Evolutionary conservation across 2,888 invertebrate species (phyloP).

Genomic region (Apamea epomidion): DNA sequence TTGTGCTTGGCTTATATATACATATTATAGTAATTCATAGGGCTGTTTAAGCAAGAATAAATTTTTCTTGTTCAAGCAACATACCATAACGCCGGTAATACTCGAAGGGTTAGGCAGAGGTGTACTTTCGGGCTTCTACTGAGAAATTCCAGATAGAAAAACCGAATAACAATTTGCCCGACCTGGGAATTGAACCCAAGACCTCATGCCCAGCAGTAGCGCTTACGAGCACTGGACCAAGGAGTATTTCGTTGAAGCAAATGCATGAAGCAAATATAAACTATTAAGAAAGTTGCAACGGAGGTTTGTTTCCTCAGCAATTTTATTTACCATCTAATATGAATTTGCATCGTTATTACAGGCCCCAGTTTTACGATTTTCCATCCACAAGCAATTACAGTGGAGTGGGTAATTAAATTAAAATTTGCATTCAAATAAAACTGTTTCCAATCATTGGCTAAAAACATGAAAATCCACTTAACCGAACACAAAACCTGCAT

Average conservation of each 20-base stretch:
- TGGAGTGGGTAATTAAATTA: slow-evolving; percentile 10
- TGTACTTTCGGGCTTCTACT: neutral
- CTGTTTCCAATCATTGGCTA: neutral
- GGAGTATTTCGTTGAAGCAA: neutral
- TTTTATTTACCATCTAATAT: neutral
- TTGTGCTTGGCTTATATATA: neutral
- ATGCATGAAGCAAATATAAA: neutral
- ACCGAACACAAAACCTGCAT: slow-evolving; percentile 21
- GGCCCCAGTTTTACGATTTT: neutral
- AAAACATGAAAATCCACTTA: slow-evolving; percentile 40
- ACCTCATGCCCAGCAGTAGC: too few species aligned
- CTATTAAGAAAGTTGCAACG: neutral
- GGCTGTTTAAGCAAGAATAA: neutral
- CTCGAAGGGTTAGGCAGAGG: neutral
- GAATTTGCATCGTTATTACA: neutral
- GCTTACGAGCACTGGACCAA: neutral
- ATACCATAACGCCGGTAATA: neutral
- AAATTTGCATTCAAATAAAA: slow-evolving; percentile 7
- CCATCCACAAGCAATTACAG: neutral
- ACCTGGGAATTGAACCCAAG: neutral
- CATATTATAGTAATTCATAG: neutral
- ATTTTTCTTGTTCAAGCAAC: neutral
- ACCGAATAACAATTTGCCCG: neutral
- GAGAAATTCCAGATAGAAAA: neutral
- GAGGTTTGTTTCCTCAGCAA: neutral